Evolutionary conservation across 2,797 vertebrate genomes (phyloP).

Genomic region (Darevskia mixta): DNA sequence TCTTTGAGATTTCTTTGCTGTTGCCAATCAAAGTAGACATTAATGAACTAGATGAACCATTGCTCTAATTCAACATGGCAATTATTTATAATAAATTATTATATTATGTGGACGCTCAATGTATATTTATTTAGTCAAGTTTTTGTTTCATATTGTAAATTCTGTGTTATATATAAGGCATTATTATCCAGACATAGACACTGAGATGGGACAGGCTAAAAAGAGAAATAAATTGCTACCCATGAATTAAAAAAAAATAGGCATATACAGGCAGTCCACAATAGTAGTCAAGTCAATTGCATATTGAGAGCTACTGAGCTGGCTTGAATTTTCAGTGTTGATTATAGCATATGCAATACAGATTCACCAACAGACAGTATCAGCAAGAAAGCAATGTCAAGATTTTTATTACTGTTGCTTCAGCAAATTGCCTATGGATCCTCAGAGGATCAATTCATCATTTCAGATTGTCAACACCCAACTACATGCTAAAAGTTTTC

Average conservation of each 20-base stretch:
- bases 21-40: not conserved
- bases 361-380: constrained; percentile 60
- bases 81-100: not conserved
- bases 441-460: constrained; percentile 75
- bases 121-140: not conserved
- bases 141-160: not conserved
- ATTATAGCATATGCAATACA: constrained; percentile 32
- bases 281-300: constrained; percentile 1
- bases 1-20: not conserved
- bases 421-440: constrained; percentile 74
- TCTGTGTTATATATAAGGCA: not conserved
- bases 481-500: constrained; percentile 68
- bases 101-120: not conserved
- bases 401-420: constrained; percentile 77
- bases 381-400: constrained; percentile 73
- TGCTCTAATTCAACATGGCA: not conserved
- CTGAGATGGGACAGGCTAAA: not conserved
- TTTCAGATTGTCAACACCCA: constrained; percentile 73
- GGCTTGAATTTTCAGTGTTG: not conserved
- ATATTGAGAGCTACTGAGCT: constrained; percentile 28
- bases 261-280: not conserved
- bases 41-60: not conserved
- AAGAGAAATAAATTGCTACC: not conserved
- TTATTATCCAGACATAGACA: not conserved
- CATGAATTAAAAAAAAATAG: not conserved